Evolutionary conservation across 2,888 invertebrate genomes (phyloP).

Genomic region (Papilio gigon): DNA sequence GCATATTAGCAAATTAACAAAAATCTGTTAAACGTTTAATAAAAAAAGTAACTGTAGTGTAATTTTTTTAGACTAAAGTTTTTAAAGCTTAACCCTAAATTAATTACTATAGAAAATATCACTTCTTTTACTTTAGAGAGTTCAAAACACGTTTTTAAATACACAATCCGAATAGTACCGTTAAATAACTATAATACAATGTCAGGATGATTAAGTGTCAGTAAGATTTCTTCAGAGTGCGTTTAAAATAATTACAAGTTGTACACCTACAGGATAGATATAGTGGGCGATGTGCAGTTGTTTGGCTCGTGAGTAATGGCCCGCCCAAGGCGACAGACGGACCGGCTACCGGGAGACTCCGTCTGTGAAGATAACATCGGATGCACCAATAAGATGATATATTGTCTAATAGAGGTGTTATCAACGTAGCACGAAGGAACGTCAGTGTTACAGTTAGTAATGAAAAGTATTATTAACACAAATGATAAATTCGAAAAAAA

Average conservation of each 20-base stretch:
- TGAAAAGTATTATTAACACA: too few relatives aligned
- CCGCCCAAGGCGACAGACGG: conserved; percentile 52
- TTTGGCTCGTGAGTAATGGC: conserved; percentile 53
- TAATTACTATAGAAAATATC: too few relatives aligned
- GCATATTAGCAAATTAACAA: too few relatives aligned
- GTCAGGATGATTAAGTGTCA: conserved; percentile 60
- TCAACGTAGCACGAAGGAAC: not conserved
- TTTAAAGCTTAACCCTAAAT: too few relatives aligned
- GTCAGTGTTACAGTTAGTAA: not conserved
- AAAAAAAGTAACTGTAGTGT: too few relatives aligned
- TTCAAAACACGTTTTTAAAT: not conserved
- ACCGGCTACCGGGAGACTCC: conserved; percentile 42
- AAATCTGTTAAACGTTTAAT: too few relatives aligned
- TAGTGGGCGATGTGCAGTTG: conserved; percentile 38
- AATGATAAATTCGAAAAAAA: too few relatives aligned
- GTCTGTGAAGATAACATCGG: conserved; percentile 34
- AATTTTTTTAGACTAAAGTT: too few relatives aligned
- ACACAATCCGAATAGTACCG: not conserved
- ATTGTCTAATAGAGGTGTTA: conserved; percentile 33
- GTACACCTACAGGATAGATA: conserved; percentile 47
- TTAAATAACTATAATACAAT: conserved; percentile 23
- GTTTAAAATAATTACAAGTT: conserved; percentile 67
- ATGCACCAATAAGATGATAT: conserved; percentile 39
- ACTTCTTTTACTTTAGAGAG: too few relatives aligned
- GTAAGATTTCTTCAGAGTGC: conserved; percentile 58